A percentile compares a stretch with the other conserved stretches of the same genome.
These are phyloP conservation scores for Anoplophora glabripennis DNA, from an alignment of 1,140 invertebrate genomes.

Conservation along the genomic window DNA sequence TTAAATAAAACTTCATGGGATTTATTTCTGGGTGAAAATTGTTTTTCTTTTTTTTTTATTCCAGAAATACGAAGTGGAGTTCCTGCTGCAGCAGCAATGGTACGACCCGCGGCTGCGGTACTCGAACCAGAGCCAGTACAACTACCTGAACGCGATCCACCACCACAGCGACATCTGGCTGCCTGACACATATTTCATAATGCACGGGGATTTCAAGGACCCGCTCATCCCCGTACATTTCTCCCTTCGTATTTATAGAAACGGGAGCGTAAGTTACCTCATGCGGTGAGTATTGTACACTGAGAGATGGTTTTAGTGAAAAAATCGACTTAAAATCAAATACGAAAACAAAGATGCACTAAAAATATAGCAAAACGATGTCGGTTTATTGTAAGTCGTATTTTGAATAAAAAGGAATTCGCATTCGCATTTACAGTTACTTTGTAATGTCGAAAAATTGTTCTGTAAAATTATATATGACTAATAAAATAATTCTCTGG, in stretches of 20 bases:
- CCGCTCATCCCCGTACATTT: slow-evolving; percentile 88
- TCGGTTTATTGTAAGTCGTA: too few species aligned
- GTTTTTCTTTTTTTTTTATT: slow-evolving; percentile 33
- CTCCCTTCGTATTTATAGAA: slow-evolving; percentile 82
- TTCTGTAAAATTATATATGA: too few species aligned
- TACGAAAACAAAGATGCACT: too few species aligned
- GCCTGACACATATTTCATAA: slow-evolving; percentile 92
- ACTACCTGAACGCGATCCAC: slow-evolving; percentile 86
- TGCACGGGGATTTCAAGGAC: slow-evolving; percentile 92
- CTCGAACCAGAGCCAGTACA: slow-evolving; percentile 79
- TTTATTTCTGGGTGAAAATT: background rate
- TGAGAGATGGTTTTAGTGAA: background rate
- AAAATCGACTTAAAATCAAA: too few species aligned
- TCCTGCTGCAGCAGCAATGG: slow-evolving; percentile 88
- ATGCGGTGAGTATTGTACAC: slow-evolving; percentile 66
- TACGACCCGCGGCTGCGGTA: slow-evolving; percentile 82
- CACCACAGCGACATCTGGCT: slow-evolving; percentile 88
- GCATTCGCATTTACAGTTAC: too few species aligned
- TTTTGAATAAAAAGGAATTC: too few species aligned
- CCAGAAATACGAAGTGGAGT: slow-evolving; percentile 94
- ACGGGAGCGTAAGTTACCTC: slow-evolving; percentile 89
- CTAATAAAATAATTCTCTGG: too few species aligned
- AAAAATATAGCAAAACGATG: too few species aligned
- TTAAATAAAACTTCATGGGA: background rate
- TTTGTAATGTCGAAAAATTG: too few species aligned